Conservation (phyloP, 2,888 invertebrate genomes). For the Cancer borealis region DNA sequence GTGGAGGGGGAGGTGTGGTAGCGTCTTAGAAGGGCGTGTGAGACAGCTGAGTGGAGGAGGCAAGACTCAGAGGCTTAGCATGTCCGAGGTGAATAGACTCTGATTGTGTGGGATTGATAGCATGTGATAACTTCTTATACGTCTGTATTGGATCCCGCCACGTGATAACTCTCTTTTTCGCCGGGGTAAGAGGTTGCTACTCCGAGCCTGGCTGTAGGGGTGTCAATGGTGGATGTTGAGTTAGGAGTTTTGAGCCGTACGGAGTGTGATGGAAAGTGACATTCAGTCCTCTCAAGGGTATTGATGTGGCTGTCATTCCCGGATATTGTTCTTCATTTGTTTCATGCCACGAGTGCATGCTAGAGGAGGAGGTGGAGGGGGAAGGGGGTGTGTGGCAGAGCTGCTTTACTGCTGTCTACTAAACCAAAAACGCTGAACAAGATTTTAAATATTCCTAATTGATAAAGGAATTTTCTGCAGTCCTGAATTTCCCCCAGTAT, state of each 20-base stretch:
- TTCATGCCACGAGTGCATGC: conserved; percentile 29
- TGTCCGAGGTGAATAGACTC: conserved; percentile 67
- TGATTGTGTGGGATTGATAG: conserved; percentile 72
- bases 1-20: neutral
- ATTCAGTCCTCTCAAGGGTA: conserved; percentile 42
- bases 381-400: neutral
- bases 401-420: conserved; percentile 14
- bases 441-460: conserved; percentile 25
- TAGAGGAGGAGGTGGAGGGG: neutral
- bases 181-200: conserved; percentile 52
- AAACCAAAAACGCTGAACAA: neutral
- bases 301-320: conserved; percentile 49
- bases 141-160: conserved; percentile 68
- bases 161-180: conserved; percentile 59
- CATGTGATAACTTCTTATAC: conserved; percentile 68
- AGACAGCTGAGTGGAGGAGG: conserved; percentile 52
- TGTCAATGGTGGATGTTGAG: neutral
- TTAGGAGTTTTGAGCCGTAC: conserved; percentile 22
- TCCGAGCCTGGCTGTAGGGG: neutral
- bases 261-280: neutral
- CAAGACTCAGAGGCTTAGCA: conserved; percentile 63
- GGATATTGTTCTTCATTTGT: conserved; percentile 37
- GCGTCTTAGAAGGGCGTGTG: conserved; percentile 14
- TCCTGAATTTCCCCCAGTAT: neutral
- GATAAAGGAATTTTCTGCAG: neutral